phyloP scores from a whole-genome alignment of 1,140 invertebrate species.

The Conus betulinus region DNA sequence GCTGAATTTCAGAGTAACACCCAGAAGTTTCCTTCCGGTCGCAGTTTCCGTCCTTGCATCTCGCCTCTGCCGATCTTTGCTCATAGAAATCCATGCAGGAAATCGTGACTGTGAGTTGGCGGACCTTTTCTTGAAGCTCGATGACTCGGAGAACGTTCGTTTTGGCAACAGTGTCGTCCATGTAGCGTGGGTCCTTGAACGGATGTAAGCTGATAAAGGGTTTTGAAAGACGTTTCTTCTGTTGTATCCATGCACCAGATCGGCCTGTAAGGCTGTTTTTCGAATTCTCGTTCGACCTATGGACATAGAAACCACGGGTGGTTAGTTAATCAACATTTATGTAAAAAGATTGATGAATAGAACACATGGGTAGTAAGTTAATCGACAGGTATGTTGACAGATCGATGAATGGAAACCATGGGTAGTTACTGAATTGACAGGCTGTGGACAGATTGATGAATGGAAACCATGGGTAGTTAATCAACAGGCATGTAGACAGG shows the following conservation, averaged over 20 bases:
- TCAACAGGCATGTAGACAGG: no score
- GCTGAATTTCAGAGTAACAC: not conserved
- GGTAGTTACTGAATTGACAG: no score
- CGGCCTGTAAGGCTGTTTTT: not conserved
- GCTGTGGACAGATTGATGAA: no score
- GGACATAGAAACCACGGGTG: not conserved
- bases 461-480: no score
- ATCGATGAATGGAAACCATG: no score
- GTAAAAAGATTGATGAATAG: no score
- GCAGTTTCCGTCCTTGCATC: not conserved
- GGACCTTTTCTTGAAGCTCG: not conserved
- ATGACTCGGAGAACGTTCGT: not conserved
- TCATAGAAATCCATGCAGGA: not conserved
- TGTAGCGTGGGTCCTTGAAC: constrained; percentile 22
- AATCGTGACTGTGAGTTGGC: not conserved
- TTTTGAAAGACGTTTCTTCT: not conserved
- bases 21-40: no score
- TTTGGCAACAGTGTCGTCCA: not conserved
- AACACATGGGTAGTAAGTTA: no score
- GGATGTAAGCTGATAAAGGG: constrained; percentile 21
- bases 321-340: no score
- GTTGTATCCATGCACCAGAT: not conserved
- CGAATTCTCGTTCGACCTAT: not conserved
- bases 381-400: no score
- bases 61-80: not conserved